Conservation (phyloP, 2,113 vertebrate genomes). For the Heterocephalus glaber region DNA sequence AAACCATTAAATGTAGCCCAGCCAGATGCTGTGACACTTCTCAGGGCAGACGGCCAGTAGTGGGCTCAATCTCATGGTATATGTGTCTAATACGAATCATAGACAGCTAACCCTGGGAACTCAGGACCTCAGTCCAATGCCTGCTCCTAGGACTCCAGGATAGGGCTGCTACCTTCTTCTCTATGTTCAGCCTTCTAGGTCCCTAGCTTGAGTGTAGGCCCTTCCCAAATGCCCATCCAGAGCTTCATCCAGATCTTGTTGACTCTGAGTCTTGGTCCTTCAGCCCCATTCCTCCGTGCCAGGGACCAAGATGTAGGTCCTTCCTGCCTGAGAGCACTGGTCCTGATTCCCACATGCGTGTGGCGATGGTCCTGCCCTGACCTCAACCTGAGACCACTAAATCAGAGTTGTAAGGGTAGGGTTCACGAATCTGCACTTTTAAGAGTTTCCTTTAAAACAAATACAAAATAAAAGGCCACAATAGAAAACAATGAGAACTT, state of each 20-base stretch:
- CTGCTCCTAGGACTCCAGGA: too few relatives aligned
- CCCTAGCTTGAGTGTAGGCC: too few relatives aligned
- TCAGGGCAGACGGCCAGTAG: not conserved
- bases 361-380: not conserved
- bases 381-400: not conserved
- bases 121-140: not conserved
- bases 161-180: not conserved
- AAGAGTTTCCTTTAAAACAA: not conserved
- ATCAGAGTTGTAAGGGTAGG: not conserved
- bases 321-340: not conserved
- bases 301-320: not conserved
- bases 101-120: not conserved
- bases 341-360: not conserved
- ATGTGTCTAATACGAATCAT: too few relatives aligned
- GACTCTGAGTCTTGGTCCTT: not conserved
- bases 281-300: not conserved
- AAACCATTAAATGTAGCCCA: not conserved
- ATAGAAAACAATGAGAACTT: not conserved
- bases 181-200: not conserved
- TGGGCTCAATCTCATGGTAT: not conserved
- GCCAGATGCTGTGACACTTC: not conserved
- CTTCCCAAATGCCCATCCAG: too few relatives aligned
- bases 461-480: not conserved
- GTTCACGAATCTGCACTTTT: not conserved
- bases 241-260: not conserved